Base-by-base conservation (phyloP, 2,113 vertebrate species). In the Ageneiosus marmoratus region DNA sequence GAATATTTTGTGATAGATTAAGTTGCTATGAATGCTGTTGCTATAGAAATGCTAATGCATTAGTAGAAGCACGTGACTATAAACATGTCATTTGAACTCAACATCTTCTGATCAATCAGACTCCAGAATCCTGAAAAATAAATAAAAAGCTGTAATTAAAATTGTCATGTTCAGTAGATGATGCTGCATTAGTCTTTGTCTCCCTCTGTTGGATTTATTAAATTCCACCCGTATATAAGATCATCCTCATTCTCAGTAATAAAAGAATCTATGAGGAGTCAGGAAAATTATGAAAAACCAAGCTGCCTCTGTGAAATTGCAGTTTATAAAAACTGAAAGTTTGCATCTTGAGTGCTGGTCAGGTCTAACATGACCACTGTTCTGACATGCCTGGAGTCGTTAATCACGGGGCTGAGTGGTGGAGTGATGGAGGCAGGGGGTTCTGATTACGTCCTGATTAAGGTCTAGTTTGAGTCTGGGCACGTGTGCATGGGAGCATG, bases 361-460 rank as follows among this genome's bases (percentile, higher is more conserved):
- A 32, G 55, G 37, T 37, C n/a, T 63, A 34, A 78, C 32, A 18
- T 50, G 80, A 13, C 29, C 37, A 48, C 55, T 48, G 29, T 32
- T 50, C 80, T 63, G 55, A 50, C 80, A 51, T 56, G 70, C 22
- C 44, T 22, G 8, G 46, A 22, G 34, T 83, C 77, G 83, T 87
- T 55, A 85, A 87, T 87, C 83, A 85, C 46, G 4, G 9, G 55
- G 51, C 32, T 81, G 51, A 74, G 60, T 77, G 16, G 81, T 29
- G 24, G 56, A 58, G 67, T 77, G 78, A 46, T 73, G 27, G 13
- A 65, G 79, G 46, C 62, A 67, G 78, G 80, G 55, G 58, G 56
- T 62, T 86, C 13, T 89, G 84, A 44, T 85, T 85, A 86, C 55
- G 78, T 83, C 60, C 86, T 87, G 84, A 88, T 77, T 77, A 84